Conservation (phyloP, 2,888 invertebrate genomes). For the Stenoptilia bipunctidactyla region DNA sequence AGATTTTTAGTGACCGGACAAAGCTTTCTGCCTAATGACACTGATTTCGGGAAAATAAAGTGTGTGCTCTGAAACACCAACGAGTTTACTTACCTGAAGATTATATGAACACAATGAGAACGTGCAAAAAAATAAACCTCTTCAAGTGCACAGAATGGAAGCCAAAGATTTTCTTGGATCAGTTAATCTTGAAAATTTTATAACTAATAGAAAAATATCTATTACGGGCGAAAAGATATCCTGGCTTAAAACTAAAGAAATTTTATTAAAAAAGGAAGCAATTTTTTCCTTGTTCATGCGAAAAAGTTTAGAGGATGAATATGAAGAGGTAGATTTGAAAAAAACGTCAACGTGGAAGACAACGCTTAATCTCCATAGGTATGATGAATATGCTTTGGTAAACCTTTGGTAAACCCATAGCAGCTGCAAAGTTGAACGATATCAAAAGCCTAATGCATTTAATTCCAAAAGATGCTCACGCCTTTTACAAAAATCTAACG, state of each 20-base stretch:
- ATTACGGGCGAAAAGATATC: slow-evolving; percentile 3
- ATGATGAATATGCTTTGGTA: slow-evolving; percentile 6
- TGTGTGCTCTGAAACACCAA: slow-evolving; percentile 1
- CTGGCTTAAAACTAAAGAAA: slow-evolving; percentile 7
- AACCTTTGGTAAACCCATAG: slow-evolving; percentile 9
- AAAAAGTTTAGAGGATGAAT: slow-evolving; percentile 4
- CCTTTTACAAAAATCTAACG: slow-evolving; percentile 6
- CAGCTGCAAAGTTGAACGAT: slow-evolving; percentile 7
- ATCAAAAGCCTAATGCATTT: slow-evolving; percentile 7
- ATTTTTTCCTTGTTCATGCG: slow-evolving; percentile 2
- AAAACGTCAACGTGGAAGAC: slow-evolving; percentile 5
- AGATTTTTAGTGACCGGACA: slow-evolving; percentile 2
- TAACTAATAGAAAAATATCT: slow-evolving; percentile 1
- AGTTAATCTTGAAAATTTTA: not conserved
- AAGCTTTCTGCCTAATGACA: slow-evolving; percentile 5
- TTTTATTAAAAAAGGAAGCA: slow-evolving; percentile 3
- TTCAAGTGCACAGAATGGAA: slow-evolving; percentile 4
- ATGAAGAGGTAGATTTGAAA: slow-evolving; percentile 5
- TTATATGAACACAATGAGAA: slow-evolving; percentile 1
- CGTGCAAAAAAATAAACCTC: not conserved
- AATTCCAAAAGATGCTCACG: slow-evolving; percentile 9
- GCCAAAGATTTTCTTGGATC: not conserved
- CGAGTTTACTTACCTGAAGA: slow-evolving; percentile 2
- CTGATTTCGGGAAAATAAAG: slow-evolving; percentile 4
- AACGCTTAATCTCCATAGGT: not conserved